Percentiles rank a stretch among this genome's conserved stretches.
Conservation (phyloP, 2,888 invertebrate genomes). For the Lycaena phlaeas region DNA sequence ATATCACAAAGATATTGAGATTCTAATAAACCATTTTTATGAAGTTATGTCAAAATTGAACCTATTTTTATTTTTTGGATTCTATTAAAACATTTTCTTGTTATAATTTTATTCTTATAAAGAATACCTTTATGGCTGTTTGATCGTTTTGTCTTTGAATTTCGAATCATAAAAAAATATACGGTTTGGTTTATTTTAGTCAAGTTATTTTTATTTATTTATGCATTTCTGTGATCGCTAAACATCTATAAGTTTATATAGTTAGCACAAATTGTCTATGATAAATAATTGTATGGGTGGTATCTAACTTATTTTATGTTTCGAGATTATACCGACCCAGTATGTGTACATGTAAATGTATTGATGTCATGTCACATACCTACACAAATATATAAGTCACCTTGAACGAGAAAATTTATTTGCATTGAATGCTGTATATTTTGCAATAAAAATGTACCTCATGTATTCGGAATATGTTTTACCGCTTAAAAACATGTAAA, state of each 20-base stretch:
- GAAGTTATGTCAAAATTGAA: background rate
- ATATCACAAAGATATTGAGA: too few species aligned
- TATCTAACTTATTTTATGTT: too few species aligned
- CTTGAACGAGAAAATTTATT: background rate
- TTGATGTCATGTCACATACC: too few species aligned
- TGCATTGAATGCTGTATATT: background rate
- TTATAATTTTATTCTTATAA: too few species aligned
- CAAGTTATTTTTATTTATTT: background rate
- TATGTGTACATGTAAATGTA: too few species aligned
- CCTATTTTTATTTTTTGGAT: background rate
- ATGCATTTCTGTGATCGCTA: conserved; percentile 64
- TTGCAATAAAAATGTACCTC: background rate
- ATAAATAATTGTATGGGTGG: conserved; percentile 10
- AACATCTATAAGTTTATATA: conserved; percentile 38
- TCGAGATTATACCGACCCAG: too few species aligned
- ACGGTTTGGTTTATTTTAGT: background rate
- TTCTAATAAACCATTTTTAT: too few species aligned
- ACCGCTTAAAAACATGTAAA: conserved; percentile 9
- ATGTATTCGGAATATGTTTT: background rate
- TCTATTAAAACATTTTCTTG: too few species aligned
- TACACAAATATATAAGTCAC: too few species aligned
- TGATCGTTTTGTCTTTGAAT: background rate
- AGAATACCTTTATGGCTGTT: background rate
- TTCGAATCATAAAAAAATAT: background rate
- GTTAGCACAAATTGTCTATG: conserved; percentile 41